Conservation (phyloP, 2,888 invertebrate genomes). For the Drosophila setosimentum region DNA sequence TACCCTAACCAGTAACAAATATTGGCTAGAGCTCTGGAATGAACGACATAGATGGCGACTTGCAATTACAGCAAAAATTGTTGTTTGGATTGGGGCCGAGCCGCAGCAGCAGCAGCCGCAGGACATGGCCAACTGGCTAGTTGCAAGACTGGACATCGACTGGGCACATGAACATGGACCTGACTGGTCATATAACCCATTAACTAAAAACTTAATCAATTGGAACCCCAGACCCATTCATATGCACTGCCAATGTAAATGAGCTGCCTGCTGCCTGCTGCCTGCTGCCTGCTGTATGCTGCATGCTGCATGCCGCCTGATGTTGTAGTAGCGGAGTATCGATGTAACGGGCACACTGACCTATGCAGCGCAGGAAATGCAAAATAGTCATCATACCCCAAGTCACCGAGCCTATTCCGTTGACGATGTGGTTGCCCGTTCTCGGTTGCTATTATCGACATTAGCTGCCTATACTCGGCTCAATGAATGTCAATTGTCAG, state of each 20-base stretch:
- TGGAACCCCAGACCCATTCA: conserved; percentile 75
- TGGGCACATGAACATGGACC: conserved; percentile 12
- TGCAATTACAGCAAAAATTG: conserved; percentile 78
- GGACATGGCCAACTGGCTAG: conserved; percentile 48
- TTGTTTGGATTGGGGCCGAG: conserved; percentile 58
- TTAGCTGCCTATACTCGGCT: conserved; percentile 50
- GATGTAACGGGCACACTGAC: conserved; percentile 23
- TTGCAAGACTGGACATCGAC: conserved; percentile 21
- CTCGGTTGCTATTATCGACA: conserved; percentile 66
- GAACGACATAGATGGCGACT: conserved; percentile 68
- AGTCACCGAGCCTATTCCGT: neutral
- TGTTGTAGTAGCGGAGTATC: neutral
- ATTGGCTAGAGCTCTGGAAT: conserved; percentile 53
- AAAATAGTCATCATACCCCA: conserved; percentile 9
- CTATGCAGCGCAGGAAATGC: conserved; percentile 9
- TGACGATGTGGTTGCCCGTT: conserved; percentile 42
- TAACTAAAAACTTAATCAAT: conserved; percentile 84
- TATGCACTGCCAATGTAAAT: conserved; percentile 52
- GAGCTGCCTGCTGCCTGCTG: conserved; percentile 6
- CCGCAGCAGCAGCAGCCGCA: conserved; percentile 37
- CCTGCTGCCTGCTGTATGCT: too few species aligned
- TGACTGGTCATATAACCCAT: conserved; percentile 79
- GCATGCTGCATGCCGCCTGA: neutral
- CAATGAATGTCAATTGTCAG: conserved; percentile 63
- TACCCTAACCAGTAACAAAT: conserved; percentile 76